Conservation (phyloP, 2,888 invertebrate genomes). For the Drosophila fungiperda region DNA sequence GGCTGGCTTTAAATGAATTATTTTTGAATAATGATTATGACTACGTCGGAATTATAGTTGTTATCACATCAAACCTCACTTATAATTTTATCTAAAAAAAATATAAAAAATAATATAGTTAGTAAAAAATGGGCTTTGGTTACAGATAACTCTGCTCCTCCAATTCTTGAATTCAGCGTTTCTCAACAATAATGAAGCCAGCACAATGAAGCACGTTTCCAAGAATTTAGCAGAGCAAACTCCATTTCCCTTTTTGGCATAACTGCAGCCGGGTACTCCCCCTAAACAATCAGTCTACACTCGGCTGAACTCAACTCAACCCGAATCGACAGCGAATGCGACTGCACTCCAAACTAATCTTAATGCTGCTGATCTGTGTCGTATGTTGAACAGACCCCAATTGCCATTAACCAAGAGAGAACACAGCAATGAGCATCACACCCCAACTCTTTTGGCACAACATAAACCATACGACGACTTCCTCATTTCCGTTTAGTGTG, state of each 20-base stretch:
- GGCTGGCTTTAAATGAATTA: neutral
- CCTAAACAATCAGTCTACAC: slow-evolving; percentile 30
- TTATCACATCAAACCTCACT: neutral
- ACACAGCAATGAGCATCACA: slow-evolving; percentile 34
- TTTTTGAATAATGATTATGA: neutral
- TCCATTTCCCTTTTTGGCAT: slow-evolving; percentile 47
- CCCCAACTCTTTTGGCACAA: slow-evolving; percentile 77
- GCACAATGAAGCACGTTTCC: slow-evolving; percentile 45
- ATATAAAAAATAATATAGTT: neutral
- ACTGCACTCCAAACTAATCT: slow-evolving; percentile 64
- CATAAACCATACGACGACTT: slow-evolving; percentile 73
- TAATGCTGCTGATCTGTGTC: slow-evolving; percentile 59
- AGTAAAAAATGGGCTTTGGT: neutral
- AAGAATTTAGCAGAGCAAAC: slow-evolving; percentile 50
- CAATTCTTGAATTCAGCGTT: slow-evolving; percentile 2
- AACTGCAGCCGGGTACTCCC: slow-evolving; percentile 35
- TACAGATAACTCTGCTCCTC: neutral
- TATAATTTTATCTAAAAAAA: neutral
- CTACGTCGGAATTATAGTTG: neutral
- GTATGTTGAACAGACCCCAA: slow-evolving; percentile 61
- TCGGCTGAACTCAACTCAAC: slow-evolving; percentile 9
- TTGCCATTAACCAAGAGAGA: slow-evolving; percentile 4
- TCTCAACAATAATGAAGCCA: slow-evolving; percentile 30
- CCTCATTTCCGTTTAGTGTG: slow-evolving; percentile 72
- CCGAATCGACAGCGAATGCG: neutral